These are phyloP conservation scores for Micropoecilia bifurca DNA, from an alignment of 2,797 vertebrate genomes.

Conservation along the genomic window DNA sequence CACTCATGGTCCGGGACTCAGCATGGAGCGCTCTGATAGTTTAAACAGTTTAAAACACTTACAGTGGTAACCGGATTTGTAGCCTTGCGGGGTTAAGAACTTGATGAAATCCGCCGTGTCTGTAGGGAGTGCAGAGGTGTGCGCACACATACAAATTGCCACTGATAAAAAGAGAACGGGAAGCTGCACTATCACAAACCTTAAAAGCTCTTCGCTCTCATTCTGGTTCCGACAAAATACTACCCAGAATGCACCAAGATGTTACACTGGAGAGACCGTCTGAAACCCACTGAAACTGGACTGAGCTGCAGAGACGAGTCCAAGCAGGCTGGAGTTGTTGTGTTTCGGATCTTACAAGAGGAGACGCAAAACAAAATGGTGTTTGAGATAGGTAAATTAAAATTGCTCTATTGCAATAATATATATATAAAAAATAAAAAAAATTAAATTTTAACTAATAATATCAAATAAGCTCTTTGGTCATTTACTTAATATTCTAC, in stretches of 20 bases:
- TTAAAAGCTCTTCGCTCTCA: slow-evolving; percentile 47
- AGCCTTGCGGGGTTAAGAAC: slow-evolving; percentile 76
- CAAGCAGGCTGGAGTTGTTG: background rate
- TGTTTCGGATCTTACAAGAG: background rate
- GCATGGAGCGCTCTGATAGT: slow-evolving; percentile 61
- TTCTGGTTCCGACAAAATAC: slow-evolving; percentile 27
- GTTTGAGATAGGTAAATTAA: background rate
- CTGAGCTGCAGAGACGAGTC: background rate
- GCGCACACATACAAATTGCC: slow-evolving; percentile 80
- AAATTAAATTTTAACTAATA: background rate
- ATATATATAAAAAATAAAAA: background rate
- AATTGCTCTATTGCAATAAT: background rate
- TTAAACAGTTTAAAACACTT: slow-evolving; percentile 79
- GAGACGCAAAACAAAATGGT: background rate
- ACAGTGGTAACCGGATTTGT: slow-evolving; percentile 81
- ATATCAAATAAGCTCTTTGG: background rate
- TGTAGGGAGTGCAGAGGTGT: slow-evolving; percentile 69
- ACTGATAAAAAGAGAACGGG: slow-evolving; percentile 69
- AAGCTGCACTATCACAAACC: slow-evolving; percentile 54
- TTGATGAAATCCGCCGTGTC: slow-evolving; percentile 76
- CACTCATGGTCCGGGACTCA: slow-evolving; percentile 40
- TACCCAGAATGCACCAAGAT: slow-evolving; percentile 48
- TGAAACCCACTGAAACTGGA: slow-evolving; percentile 19
- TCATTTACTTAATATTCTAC: background rate
- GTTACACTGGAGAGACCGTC: slow-evolving; percentile 17